phyloP scores from a whole-genome alignment of 2,797 vertebrate species.

The Nasua narica region DNA sequence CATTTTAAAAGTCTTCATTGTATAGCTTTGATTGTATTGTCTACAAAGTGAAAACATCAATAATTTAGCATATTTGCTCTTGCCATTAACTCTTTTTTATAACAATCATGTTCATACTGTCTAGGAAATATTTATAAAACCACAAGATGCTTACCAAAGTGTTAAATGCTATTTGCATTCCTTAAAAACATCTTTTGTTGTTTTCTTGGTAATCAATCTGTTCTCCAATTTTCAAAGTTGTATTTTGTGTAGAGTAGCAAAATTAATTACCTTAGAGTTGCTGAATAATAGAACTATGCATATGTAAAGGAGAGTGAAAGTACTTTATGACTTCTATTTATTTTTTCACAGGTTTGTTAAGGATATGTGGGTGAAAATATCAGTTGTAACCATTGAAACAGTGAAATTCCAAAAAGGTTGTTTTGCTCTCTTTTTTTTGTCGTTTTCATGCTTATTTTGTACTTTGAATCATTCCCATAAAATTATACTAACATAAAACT shows the following conservation, averaged over 20 bases:
- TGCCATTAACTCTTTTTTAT: not conserved
- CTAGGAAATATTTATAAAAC: not conserved
- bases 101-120: not conserved
- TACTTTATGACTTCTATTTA: not conserved
- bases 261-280: not conserved
- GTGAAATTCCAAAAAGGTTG: not conserved
- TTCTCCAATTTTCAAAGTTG: conserved; percentile 17
- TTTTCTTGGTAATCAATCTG: conserved; percentile 7
- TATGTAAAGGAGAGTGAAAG: not conserved
- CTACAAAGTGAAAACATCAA: not conserved
- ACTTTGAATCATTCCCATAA: not conserved
- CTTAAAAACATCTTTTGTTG: conserved; percentile 25
- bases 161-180: not conserved
- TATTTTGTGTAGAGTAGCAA: not conserved
- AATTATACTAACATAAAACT: not conserved
- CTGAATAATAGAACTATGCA: not conserved
- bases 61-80: not conserved
- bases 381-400: not conserved
- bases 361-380: not conserved
- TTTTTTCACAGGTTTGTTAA: not conserved
- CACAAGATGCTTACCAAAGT: not conserved
- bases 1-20: conserved; percentile 12
- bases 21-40: not conserved
- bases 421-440: not conserved
- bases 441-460: not conserved